A percentile compares a stretch with the other conserved stretches of the same genome.
phyloP scores from a whole-genome alignment of 2,888 invertebrate genomes.

The Acanthoscelides obtectus region DNA sequence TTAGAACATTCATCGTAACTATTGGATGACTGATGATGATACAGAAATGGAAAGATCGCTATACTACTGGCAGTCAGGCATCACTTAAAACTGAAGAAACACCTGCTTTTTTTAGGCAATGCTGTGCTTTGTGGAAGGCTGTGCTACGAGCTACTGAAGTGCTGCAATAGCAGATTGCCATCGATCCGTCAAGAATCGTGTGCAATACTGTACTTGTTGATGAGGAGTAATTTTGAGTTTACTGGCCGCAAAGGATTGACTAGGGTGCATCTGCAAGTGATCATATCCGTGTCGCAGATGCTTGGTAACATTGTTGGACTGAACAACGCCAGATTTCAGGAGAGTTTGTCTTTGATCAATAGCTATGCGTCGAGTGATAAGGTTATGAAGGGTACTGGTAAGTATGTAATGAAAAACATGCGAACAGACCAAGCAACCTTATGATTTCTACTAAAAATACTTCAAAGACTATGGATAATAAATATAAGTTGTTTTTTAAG shows the following conservation, averaged over 20 bases:
- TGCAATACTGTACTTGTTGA: constrained; percentile 83
- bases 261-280: constrained; percentile 88
- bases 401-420: constrained; percentile 28
- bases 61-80: too few relatives aligned
- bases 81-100: too few relatives aligned
- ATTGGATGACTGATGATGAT: neutral
- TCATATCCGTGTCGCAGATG: constrained; percentile 92
- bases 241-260: constrained; percentile 78
- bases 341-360: constrained; percentile 87
- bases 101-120: constrained; percentile 56
- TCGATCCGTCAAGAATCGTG: constrained; percentile 87
- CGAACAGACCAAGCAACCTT: too few relatives aligned
- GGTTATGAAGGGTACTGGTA: constrained; percentile 88
- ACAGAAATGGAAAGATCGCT: too few relatives aligned
- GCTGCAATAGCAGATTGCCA: constrained; percentile 82
- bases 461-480: neutral
- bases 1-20: neutral
- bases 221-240: constrained; percentile 93
- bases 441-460: too few relatives aligned
- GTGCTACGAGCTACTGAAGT: constrained; percentile 73
- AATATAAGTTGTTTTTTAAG: constrained; percentile 42
- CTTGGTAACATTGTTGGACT: constrained; percentile 85
- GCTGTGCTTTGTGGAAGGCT: constrained; percentile 75
- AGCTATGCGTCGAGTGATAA: constrained; percentile 91
- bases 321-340: constrained; percentile 92